Evolutionary conservation across 1,140 invertebrate genomes (phyloP).

Genomic region (Drosophila auraria): DNA sequence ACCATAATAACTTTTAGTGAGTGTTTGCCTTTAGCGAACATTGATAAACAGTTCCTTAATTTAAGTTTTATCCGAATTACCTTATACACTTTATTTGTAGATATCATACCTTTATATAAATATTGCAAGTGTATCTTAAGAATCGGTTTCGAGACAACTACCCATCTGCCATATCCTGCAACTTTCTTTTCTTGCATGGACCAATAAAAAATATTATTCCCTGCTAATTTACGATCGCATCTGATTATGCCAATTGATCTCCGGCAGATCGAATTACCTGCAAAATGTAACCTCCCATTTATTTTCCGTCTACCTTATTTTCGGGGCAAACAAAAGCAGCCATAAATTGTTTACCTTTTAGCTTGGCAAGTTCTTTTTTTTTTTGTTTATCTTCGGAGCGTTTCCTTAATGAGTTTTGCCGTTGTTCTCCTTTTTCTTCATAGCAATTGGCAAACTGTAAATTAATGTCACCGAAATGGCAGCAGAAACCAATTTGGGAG

Average conservation of each 20-base stretch:
- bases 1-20: no score
- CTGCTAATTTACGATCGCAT: slow-evolving; percentile 31
- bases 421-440: slow-evolving; percentile 23
- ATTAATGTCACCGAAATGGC: slow-evolving; percentile 60
- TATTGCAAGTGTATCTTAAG: not conserved
- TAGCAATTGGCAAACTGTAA: slow-evolving; percentile 55
- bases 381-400: slow-evolving; percentile 30
- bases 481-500: slow-evolving; percentile 46
- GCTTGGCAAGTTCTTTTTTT: slow-evolving; percentile 19
- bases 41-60: not conserved
- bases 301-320: slow-evolving; percentile 1
- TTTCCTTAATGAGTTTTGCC: slow-evolving; percentile 55
- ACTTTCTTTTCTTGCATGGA: slow-evolving; percentile 37
- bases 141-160: not conserved
- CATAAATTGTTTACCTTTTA: slow-evolving; percentile 21
- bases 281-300: slow-evolving; percentile 5
- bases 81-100: no score
- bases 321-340: not conserved
- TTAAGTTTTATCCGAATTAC: no score
- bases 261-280: slow-evolving; percentile 13
- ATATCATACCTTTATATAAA: no score
- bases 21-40: no score
- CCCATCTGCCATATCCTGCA: not conserved
- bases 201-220: slow-evolving; percentile 15
- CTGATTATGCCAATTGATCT: slow-evolving; percentile 29